phyloP scores from a whole-genome alignment of 1,140 invertebrate genomes.

The Elysia chlorotica region DNA sequence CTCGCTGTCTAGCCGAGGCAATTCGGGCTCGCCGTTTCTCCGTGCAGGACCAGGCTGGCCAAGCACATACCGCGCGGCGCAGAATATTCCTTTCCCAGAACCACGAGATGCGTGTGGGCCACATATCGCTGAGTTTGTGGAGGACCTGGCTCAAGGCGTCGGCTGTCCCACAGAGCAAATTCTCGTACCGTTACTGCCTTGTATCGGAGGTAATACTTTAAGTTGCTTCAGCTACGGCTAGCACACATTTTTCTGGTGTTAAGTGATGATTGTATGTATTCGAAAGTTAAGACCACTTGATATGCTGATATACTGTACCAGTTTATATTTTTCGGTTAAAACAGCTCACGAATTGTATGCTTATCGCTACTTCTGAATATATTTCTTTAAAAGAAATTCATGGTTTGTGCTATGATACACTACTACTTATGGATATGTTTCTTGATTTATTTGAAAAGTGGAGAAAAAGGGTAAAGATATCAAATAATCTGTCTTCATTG shows the following conservation, averaged over 20 bases:
- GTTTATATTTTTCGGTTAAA: not conserved
- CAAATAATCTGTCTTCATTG: not conserved
- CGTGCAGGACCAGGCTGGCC: slow-evolving; percentile 19
- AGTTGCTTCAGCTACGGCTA: not conserved
- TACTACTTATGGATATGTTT: too few relatives aligned
- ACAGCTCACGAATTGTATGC: not conserved
- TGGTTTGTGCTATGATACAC: too few relatives aligned
- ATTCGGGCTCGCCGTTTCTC: too few relatives aligned
- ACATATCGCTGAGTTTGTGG: slow-evolving; percentile 22
- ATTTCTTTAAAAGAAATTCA: not conserved
- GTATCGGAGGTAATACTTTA: slow-evolving; percentile 5
- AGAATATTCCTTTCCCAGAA: slow-evolving; percentile 29
- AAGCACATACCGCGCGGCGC: slow-evolving; percentile 29
- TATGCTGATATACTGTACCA: not conserved
- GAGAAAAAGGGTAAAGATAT: too few relatives aligned
- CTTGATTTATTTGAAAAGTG: too few relatives aligned
- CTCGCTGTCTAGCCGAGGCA: too few relatives aligned
- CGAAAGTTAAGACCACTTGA: not conserved
- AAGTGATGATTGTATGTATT: not conserved
- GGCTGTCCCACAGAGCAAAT: slow-evolving; percentile 30
- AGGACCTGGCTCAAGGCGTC: slow-evolving; percentile 23
- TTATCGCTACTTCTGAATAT: not conserved
- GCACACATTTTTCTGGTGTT: slow-evolving; percentile 13
- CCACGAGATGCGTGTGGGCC: slow-evolving; percentile 16
- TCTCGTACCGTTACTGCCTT: slow-evolving; percentile 26